phyloP scores from a whole-genome alignment of 23 tunicate genomes.

The Ascidia mentula region DNA sequence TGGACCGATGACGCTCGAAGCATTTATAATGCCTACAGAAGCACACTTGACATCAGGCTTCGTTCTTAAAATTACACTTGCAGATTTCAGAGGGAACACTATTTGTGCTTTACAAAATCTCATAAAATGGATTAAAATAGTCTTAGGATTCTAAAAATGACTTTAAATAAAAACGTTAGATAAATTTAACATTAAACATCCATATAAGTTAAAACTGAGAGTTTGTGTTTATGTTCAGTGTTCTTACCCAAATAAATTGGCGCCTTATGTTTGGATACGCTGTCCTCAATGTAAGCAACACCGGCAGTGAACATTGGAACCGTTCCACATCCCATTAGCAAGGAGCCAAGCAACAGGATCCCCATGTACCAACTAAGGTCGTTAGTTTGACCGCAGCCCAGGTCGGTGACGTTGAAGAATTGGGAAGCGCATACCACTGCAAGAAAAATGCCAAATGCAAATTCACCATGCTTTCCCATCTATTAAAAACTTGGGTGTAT shows the following conservation, averaged over 20 bases:
- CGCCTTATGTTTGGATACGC: constrained; percentile 47
- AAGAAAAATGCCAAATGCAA: too few species aligned
- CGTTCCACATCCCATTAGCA: constrained; percentile 58
- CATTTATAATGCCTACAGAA: constrained; percentile 51
- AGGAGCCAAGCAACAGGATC: constrained; percentile 52
- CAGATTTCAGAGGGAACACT: too few species aligned
- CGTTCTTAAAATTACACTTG: too few species aligned
- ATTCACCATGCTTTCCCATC: too few species aligned
- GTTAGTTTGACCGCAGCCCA: not conserved
- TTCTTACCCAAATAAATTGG: constrained; percentile 54
- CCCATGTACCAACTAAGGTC: constrained; percentile 15
- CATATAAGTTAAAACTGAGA: too few species aligned
- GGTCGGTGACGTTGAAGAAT: not conserved
- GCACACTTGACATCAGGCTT: too few species aligned
- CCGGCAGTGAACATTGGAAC: constrained; percentile 80
- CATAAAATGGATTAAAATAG: too few species aligned
- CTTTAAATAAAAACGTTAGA: too few species aligned
- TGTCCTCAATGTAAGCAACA: constrained; percentile 60
- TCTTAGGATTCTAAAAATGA: too few species aligned
- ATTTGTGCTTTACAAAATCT: too few species aligned
- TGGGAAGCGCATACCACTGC: not conserved
- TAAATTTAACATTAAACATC: too few species aligned
- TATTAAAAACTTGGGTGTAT: not conserved
- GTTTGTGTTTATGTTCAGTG: too few species aligned
- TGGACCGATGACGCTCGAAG: constrained; percentile 56